These are phyloP conservation scores for Tetrao urogallus DNA, from an alignment of 2,113 vertebrate genomes.

Conservation along the genomic window DNA sequence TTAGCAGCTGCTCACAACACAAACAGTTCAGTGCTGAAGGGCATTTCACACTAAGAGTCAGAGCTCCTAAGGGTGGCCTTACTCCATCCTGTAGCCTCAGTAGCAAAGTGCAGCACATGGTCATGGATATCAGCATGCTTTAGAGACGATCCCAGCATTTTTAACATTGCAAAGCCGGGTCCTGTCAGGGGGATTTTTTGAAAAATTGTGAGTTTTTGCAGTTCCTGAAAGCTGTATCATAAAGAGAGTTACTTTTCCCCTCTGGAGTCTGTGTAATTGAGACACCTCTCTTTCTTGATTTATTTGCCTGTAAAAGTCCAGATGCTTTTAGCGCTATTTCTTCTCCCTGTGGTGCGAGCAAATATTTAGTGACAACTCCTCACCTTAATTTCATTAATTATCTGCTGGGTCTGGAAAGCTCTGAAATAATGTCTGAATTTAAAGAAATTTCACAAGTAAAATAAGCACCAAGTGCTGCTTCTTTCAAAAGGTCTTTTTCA, in stretches of 20 bases:
- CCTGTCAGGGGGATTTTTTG: neutral
- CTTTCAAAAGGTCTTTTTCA: neutral
- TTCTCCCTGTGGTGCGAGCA: slow-evolving; percentile 50
- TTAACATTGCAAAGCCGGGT: neutral
- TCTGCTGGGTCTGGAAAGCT: slow-evolving; percentile 34
- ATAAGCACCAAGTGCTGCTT: neutral
- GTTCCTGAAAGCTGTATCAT: neutral
- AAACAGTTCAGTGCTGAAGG: neutral
- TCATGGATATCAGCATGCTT: neutral
- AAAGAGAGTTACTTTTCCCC: neutral
- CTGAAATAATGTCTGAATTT: slow-evolving; percentile 24
- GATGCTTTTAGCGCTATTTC: slow-evolving; percentile 59
- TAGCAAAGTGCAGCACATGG: neutral
- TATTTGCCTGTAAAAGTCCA: slow-evolving; percentile 77
- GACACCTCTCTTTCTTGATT: slow-evolving; percentile 29
- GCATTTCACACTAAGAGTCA: neutral
- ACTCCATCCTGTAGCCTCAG: neutral
- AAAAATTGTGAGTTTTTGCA: neutral
- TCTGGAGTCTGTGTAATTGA: slow-evolving; percentile 33
- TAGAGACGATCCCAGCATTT: neutral
- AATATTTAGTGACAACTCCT: slow-evolving; percentile 72
- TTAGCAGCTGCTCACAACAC: neutral
- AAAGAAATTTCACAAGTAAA: neutral
- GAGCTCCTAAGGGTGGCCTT: neutral
- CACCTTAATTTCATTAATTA: slow-evolving; percentile 75